phyloP scores from a whole-genome alignment of 2,797 vertebrate species.

The Oryzias dopingdopingensis region DNA sequence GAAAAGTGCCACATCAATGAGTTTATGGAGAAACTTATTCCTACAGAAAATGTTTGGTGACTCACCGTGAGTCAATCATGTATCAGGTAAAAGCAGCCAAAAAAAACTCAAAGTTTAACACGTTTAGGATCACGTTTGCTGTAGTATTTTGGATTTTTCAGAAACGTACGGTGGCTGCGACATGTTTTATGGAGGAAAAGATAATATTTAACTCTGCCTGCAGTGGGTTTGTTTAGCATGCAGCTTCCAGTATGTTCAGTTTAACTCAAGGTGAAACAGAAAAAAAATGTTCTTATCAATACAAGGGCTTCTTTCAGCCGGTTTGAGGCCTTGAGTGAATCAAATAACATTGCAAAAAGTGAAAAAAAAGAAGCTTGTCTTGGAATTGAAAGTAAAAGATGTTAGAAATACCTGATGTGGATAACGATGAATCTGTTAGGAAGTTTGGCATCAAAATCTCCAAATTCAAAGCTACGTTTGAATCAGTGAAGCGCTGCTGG shows the following conservation, averaged over 20 bases:
- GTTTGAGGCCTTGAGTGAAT: slow-evolving; percentile 4
- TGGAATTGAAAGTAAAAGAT: slow-evolving; percentile 12
- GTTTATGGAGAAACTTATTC: background rate
- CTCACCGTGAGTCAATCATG: too few relatives aligned
- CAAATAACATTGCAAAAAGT: background rate
- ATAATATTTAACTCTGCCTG: background rate
- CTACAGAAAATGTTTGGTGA: too few relatives aligned
- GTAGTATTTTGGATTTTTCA: background rate
- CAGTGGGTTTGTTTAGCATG: background rate
- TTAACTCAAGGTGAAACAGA: slow-evolving; percentile 2
- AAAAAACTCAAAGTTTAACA: too few relatives aligned
- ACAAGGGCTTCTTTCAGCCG: background rate
- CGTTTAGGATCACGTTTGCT: background rate
- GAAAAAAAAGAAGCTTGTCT: background rate
- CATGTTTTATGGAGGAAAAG: background rate
- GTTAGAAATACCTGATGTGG: slow-evolving; percentile 23
- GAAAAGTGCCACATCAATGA: background rate
- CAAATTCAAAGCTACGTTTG: slow-evolving; percentile 4
- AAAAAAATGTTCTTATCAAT: background rate
- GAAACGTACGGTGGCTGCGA: background rate
- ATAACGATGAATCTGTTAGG: slow-evolving; percentile 13
- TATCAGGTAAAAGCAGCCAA: too few relatives aligned
- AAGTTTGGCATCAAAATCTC: slow-evolving; percentile 20
- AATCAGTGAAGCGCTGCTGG: slow-evolving; percentile 2
- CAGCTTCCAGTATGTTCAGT: background rate